Evolutionary conservation across 64 coral and sea anemone genomes (phyloP).

Genomic region (Trachythela sp.): DNA sequence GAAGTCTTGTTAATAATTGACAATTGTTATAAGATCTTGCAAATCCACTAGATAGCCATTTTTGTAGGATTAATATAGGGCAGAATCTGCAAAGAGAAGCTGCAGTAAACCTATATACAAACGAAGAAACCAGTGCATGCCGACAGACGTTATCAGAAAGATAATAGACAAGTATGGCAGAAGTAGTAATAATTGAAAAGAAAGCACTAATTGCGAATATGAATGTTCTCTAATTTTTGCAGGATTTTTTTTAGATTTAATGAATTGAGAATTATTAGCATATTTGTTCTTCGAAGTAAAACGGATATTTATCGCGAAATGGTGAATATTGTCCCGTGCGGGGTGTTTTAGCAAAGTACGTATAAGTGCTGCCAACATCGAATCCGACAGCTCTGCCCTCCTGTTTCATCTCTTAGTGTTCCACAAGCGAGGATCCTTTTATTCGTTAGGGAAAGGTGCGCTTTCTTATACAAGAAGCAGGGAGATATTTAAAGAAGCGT

Average conservation of each 20-base stretch:
- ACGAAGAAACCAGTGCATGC: slow-evolving; percentile 9
- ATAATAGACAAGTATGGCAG: slow-evolving; percentile 19
- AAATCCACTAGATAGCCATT: background rate
- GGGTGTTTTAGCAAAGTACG: too few relatives aligned
- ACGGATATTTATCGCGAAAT: too few relatives aligned
- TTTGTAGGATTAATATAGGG: background rate
- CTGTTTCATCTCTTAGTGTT: too few relatives aligned
- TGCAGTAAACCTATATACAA: background rate
- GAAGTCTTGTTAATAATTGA: background rate
- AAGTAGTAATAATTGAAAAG: slow-evolving; percentile 20
- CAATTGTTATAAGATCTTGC: background rate
- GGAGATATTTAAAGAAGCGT: too few relatives aligned
- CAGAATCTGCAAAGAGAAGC: too few relatives aligned
- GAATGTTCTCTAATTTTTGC: slow-evolving; percentile 14
- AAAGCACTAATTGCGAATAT: slow-evolving; percentile 24
- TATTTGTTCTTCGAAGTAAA: slow-evolving; percentile 30
- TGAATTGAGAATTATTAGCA: slow-evolving; percentile 31
- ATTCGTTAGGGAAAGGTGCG: too few relatives aligned
- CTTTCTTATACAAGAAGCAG: too few relatives aligned
- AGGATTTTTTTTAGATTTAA: slow-evolving; percentile 30
- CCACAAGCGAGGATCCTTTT: too few relatives aligned
- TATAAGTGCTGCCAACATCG: too few relatives aligned
- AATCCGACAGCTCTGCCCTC: too few relatives aligned
- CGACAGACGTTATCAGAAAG: too few relatives aligned
- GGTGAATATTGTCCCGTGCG: too few relatives aligned